Conservation (phyloP, 2,113 vertebrate genomes). For the Pseudopodoces humilis region DNA sequence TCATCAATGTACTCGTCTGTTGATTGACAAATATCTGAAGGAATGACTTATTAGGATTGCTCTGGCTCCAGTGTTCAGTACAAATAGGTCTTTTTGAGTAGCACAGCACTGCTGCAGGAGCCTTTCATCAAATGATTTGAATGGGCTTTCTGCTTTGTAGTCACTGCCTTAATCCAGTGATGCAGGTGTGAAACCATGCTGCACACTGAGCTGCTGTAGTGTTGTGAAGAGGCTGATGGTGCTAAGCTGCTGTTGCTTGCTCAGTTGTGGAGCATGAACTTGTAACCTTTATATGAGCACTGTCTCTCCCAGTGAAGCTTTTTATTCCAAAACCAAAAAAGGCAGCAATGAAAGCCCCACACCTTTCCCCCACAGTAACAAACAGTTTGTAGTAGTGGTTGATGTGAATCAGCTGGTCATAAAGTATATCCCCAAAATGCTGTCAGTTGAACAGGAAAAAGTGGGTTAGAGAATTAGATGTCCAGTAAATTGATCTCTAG, state of each 20-base stretch:
- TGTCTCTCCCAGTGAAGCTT: not conserved
- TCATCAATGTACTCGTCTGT: rapidly evolving
- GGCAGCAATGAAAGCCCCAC: rapidly evolving
- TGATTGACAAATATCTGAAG: not conserved
- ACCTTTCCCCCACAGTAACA: not conserved
- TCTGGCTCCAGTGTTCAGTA: not conserved
- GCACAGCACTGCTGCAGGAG: not conserved
- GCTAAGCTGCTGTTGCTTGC: not conserved
- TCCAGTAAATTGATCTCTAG: not conserved
- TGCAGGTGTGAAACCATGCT: not conserved
- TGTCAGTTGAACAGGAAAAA: not conserved
- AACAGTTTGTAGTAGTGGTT: not conserved
- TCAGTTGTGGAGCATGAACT: not conserved
- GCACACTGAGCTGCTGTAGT: not conserved
- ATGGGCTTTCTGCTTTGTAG: not conserved
- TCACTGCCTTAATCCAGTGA: not conserved
- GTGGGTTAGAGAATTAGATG: not conserved
- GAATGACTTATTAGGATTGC: not conserved
- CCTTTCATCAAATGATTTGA: not conserved
- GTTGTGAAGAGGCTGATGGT: not conserved
- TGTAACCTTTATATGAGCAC: not conserved
- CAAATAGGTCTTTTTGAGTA: not conserved
- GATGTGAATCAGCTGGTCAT: not conserved
- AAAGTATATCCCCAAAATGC: not conserved
- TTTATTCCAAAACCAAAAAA: not conserved